These are phyloP conservation scores for Myathropa florea DNA, from an alignment of 2,888 invertebrate species.

Conservation along the genomic window DNA sequence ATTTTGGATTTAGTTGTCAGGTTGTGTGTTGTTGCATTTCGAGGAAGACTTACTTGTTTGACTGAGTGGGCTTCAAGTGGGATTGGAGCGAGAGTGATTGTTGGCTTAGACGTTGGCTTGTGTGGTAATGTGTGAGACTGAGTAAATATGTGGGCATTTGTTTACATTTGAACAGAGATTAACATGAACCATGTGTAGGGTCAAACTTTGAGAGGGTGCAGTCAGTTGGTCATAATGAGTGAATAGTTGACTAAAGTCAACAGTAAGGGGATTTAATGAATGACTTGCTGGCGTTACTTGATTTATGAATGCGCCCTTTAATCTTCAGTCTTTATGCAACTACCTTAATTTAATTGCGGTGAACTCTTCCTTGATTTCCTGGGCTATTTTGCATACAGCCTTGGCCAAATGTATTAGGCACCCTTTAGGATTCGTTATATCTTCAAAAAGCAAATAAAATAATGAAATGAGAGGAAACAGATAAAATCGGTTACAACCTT, in stretches of 20 bases:
- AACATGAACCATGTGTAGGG: background rate
- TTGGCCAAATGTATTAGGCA: no score
- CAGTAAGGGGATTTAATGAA: background rate
- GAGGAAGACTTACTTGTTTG: background rate
- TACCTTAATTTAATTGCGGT: no score
- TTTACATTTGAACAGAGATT: background rate
- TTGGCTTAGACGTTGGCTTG: background rate
- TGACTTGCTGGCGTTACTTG: background rate
- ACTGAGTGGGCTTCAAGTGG: background rate
- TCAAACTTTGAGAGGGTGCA: background rate
- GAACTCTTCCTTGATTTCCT: no score
- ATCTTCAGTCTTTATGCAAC: no score
- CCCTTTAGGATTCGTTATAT: no score
- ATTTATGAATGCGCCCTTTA: background rate
- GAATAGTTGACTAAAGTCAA: background rate
- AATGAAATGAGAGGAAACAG: no score
- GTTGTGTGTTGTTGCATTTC: background rate
- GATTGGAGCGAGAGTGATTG: background rate
- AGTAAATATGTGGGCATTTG: background rate
- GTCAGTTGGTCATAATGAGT: background rate
- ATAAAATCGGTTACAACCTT: no score
- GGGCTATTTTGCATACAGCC: no score
- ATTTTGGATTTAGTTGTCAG: constrained; percentile 1
- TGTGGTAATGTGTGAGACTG: background rate
- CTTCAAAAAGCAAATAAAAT: no score